A percentile compares a stretch with the other conserved stretches of the same genome.
Conservation (phyloP, 2,113 vertebrate genomes). For the Nerophis ophidion region DNA sequence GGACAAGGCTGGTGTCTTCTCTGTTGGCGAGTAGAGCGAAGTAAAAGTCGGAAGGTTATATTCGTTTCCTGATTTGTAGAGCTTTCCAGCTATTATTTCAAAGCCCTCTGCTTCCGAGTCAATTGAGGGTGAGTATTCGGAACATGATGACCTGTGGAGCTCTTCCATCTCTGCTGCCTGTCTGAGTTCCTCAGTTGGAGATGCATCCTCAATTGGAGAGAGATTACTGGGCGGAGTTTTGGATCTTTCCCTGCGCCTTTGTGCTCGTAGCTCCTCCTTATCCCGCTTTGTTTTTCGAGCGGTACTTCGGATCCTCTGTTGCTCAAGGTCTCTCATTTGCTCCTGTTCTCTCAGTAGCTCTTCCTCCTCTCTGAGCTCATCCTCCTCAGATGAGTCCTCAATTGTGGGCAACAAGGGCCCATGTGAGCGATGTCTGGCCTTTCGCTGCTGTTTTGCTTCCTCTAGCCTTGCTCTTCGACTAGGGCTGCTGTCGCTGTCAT, state of each 20-base stretch:
- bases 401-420: slow-evolving; percentile 95
- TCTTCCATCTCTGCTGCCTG: slow-evolving; percentile 98
- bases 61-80: slow-evolving; percentile 94
- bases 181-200: slow-evolving; percentile 92
- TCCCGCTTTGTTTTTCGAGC: slow-evolving; percentile 94
- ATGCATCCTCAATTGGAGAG: slow-evolving; percentile 95
- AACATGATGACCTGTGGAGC: slow-evolving; percentile 95
- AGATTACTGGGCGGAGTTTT: slow-evolving; percentile 98
- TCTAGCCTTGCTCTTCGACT: slow-evolving; percentile 91
- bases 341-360: slow-evolving; percentile 95
- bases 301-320: slow-evolving; percentile 93
- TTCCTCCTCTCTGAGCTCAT: slow-evolving; percentile 95
- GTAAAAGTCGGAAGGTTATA: slow-evolving; percentile 96
- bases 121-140: slow-evolving; percentile 94
- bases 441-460: slow-evolving; percentile 96
- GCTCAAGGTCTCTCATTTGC: slow-evolving; percentile 96
- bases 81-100: slow-evolving; percentile 81
- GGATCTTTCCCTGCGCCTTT: slow-evolving; percentile 91
- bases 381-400: slow-evolving; percentile 96
- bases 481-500: slow-evolving; percentile 97
- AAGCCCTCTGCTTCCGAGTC: slow-evolving; percentile 94
- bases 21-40: slow-evolving; percentile 94
- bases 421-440: slow-evolving; percentile 92
- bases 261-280: slow-evolving; percentile 94
- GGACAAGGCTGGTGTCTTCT: slow-evolving; percentile 70